Conservation (phyloP, 2,797 vertebrate genomes). For the Protosalanx chinensis region DNA sequence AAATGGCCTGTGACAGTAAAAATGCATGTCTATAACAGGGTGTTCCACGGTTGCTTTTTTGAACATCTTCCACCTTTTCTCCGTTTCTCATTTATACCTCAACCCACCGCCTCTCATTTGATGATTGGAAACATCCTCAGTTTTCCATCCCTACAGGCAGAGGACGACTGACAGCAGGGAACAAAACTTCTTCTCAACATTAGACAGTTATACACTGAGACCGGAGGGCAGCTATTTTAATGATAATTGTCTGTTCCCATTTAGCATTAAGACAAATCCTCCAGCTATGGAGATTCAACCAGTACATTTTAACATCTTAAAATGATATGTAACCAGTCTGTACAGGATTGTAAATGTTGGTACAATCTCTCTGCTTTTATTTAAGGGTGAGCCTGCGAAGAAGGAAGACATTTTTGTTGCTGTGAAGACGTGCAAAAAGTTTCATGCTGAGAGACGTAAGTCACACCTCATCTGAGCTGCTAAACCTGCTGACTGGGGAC, state of each 20-base stretch:
- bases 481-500: neutral
- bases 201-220: slow-evolving; percentile 23
- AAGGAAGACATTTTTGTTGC: slow-evolving; percentile 89
- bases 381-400: slow-evolving; percentile 83
- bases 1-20: neutral
- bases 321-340: slow-evolving; percentile 5
- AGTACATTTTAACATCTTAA: neutral
- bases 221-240: slow-evolving; percentile 19
- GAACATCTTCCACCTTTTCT: neutral
- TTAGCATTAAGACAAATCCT: slow-evolving; percentile 23
- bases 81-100: neutral
- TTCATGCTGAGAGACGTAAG: slow-evolving; percentile 93
- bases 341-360: neutral
- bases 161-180: slow-evolving; percentile 20
- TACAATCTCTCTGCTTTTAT: slow-evolving; percentile 29
- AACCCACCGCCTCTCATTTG: neutral
- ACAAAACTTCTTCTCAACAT: neutral
- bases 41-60: neutral
- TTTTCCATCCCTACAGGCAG: neutral
- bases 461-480: slow-evolving; percentile 29
- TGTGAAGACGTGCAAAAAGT: slow-evolving; percentile 95
- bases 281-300: slow-evolving; percentile 3
- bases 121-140: neutral
- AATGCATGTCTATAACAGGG: neutral
- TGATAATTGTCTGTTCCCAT: slow-evolving; percentile 29